Base-by-base conservation (phyloP, 2,888 invertebrate genomes). In the Copidosoma aretas region DNA sequence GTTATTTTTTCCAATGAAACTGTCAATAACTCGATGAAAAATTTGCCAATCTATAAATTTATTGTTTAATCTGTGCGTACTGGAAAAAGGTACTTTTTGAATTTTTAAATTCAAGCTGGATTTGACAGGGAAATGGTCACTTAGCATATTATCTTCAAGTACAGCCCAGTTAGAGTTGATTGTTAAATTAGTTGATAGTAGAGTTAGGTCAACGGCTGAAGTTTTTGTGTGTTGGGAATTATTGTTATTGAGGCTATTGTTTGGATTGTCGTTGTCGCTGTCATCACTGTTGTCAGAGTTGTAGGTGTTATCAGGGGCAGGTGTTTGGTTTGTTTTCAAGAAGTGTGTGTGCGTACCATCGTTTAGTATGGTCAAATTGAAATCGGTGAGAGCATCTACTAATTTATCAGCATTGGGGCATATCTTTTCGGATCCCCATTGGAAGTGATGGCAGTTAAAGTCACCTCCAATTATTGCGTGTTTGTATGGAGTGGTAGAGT, bases 391-490 rank as follows among this genome's bases (percentile, higher is more conserved):
- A 1, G 32, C 19, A 10, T 61, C 52, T 19, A 52, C 19, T 12
- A 52, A 14, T 10, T 61, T 61, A 32, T 51, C 51, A 3, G 52
- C 61, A 3, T 52, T 32, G 1, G 17, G n/a, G 25, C 61, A 61
- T 15, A 5, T 39, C 21, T 61, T 61, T 3, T 61, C 39, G 4
- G 32, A n/a, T 12, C 61, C 52, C 61, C 61, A 61, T 3, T 39
- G 14, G 21, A 21, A 52, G 17, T 61, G 61, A 15, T 61, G 61
- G 14, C 52, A 25, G 25, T 53, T 61, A 21, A 52, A 61, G n/a
- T 61, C 61, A 12, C 61, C 61, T 21, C 52, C 61, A 1, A 61
- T 61, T 10, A 61, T 10, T 8, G 10, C 14, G 5, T 39, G 39
- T 52, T 52, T 61, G 25, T 17, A n/a, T 10, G 10, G n/a, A n/a